These are phyloP conservation scores for Ceryle rudis DNA, from an alignment of 2,797 vertebrate genomes.

Conservation along the genomic window DNA sequence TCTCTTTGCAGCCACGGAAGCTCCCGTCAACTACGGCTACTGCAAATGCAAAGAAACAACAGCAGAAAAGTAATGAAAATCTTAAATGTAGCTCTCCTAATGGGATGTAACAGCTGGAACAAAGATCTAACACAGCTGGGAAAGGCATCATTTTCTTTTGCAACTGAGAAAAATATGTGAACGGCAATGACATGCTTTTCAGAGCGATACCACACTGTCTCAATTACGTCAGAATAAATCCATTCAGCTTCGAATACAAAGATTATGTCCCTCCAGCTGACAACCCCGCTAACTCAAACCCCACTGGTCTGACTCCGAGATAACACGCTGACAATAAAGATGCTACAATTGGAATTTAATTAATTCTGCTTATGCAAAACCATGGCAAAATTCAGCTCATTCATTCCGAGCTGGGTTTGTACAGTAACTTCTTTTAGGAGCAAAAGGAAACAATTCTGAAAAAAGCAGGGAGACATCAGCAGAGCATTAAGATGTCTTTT, in stretches of 20 bases:
- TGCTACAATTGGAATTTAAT: slow-evolving; percentile 66
- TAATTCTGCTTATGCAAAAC: slow-evolving; percentile 65
- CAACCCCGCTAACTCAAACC: slow-evolving; percentile 57
- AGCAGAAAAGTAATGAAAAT: slow-evolving; percentile 63
- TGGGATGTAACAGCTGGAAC: slow-evolving; percentile 74
- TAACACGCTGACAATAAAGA: slow-evolving; percentile 59
- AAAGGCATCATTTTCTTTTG: slow-evolving; percentile 9
- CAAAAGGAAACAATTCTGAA: slow-evolving; percentile 13
- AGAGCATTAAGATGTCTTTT: slow-evolving; percentile 1
- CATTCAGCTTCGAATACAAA: slow-evolving; percentile 30
- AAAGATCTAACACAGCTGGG: slow-evolving; percentile 69
- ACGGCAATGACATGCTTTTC: slow-evolving; percentile 11
- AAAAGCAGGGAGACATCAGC: background rate
- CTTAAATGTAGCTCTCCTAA: slow-evolving; percentile 45
- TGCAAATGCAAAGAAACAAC: slow-evolving; percentile 70
- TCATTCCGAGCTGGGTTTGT: slow-evolving; percentile 30
- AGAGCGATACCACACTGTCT: slow-evolving; percentile 1
- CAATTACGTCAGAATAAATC: slow-evolving; percentile 54
- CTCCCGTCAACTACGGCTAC: slow-evolving; percentile 39
- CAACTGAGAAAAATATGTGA: background rate
- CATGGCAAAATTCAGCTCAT: slow-evolving; percentile 44
- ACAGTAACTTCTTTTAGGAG: slow-evolving; percentile 20
- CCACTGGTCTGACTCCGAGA: slow-evolving; percentile 40
- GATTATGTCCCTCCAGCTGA: slow-evolving; percentile 64
- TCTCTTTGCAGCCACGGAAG: slow-evolving; percentile 7